Percentiles rank a stretch among this genome's conserved stretches.
Conservation (phyloP, 1,140 invertebrate genomes). For the Batillaria attramentaria region DNA sequence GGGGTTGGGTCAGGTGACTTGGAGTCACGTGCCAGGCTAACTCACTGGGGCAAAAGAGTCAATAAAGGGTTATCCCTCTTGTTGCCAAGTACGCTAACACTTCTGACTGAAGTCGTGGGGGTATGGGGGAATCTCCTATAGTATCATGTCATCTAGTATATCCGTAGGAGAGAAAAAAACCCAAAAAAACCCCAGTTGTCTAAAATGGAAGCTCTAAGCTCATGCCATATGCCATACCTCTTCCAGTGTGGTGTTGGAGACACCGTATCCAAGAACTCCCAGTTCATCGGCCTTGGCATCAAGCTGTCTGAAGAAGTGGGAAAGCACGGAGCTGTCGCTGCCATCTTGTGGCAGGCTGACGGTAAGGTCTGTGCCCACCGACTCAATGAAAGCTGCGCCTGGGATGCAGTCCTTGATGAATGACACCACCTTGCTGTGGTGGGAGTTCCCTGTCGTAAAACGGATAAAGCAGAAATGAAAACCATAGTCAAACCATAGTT, state of each 20-base stretch:
- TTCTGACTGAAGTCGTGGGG: too few relatives aligned
- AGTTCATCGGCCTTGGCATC: conserved; percentile 52
- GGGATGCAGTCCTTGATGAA: conserved; percentile 53
- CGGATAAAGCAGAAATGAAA: not conserved
- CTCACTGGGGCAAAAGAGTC: too few relatives aligned
- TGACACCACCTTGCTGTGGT: conserved; percentile 30
- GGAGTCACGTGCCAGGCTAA: too few relatives aligned
- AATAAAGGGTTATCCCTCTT: too few relatives aligned
- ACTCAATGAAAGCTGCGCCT: conserved; percentile 48
- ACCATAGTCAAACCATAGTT: not conserved
- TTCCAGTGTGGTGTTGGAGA: conserved; percentile 69
- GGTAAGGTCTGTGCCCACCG: conserved; percentile 69
- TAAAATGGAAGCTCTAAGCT: not conserved
- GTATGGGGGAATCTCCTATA: too few relatives aligned
- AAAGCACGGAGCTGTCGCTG: conserved; percentile 34
- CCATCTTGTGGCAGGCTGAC: conserved; percentile 60
- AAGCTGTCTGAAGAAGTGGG: conserved; percentile 62
- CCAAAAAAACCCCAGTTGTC: not conserved
- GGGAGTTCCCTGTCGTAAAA: conserved; percentile 12
- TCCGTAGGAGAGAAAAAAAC: not conserved
- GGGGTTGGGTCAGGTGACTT: too few relatives aligned
- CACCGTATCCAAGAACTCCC: conserved; percentile 61
- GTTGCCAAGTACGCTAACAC: too few relatives aligned
- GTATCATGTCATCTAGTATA: too few relatives aligned
- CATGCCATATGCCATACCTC: conserved; percentile 53